phyloP scores from a whole-genome alignment of 2,888 invertebrate species.

The Morpho helenor region DNA sequence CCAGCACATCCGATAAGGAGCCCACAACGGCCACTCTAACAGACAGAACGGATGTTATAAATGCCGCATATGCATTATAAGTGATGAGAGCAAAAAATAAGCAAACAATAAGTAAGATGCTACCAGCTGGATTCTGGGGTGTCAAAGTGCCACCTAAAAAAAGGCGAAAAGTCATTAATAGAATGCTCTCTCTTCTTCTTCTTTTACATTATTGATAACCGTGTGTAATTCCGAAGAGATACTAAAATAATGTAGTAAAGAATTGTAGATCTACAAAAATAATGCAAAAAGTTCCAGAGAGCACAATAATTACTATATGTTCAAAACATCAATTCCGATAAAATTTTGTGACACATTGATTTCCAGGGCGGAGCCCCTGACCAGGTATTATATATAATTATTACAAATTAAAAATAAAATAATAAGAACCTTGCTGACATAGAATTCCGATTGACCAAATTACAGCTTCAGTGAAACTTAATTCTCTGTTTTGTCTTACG shows the following conservation, averaged over 20 bases:
- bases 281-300: no score
- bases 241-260: no score
- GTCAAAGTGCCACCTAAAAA: conserved; percentile 78
- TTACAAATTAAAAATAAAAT: neutral
- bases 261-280: no score
- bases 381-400: no score
- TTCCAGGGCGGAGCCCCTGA: no score
- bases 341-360: no score
- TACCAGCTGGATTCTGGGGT: conserved; percentile 76
- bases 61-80: conserved; percentile 83
- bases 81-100: conserved; percentile 80
- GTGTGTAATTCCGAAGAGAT: no score
- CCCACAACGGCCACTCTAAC: conserved; percentile 79
- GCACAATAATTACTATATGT: no score
- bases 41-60: conserved; percentile 82
- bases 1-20: conserved; percentile 78
- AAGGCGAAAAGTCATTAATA: neutral
- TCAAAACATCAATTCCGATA: no score
- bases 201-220: no score
- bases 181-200: no score
- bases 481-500: conserved; percentile 43
- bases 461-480: conserved; percentile 74
- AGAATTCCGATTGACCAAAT: conserved; percentile 82
- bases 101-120: conserved; percentile 77
- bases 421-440: conserved; percentile 79